Conservation (phyloP, 1,140 invertebrate genomes). For the Drosophila bocqueti region DNA sequence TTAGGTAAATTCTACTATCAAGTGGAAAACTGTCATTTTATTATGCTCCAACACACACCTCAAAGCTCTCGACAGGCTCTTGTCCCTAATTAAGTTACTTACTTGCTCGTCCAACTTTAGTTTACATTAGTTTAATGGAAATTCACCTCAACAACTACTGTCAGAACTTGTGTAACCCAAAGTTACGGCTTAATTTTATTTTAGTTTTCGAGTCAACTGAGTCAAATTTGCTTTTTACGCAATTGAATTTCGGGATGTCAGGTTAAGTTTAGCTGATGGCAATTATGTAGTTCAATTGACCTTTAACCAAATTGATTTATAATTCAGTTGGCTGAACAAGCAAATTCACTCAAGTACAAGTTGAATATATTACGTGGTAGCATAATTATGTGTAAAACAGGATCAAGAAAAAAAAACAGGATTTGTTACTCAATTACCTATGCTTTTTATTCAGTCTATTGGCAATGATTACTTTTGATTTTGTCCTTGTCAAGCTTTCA, state of each 20-base stretch:
- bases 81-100: not conserved
- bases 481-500: too few relatives aligned
- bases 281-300: conserved; percentile 7
- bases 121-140: conserved; percentile 1
- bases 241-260: not conserved
- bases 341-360: not conserved
- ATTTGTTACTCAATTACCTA: conserved; percentile 6
- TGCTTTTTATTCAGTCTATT: not conserved
- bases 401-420: not conserved
- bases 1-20: too few relatives aligned
- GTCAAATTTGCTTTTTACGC: not conserved
- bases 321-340: conserved; percentile 3
- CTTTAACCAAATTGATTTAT: not conserved
- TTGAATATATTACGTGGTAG: conserved; percentile 5
- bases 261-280: not conserved
- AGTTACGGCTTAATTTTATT: not conserved
- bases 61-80: not conserved
- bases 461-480: not conserved
- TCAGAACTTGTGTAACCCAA: not conserved
- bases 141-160: not conserved
- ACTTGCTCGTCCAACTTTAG: not conserved
- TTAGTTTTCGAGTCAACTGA: not conserved
- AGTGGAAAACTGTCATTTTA: not conserved
- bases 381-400: conserved; percentile 1
- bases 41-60: not conserved